Percentiles rank a stretch among this genome's conserved stretches.
Evolutionary conservation across 2,113 vertebrate species (phyloP).

Genomic region (Passer domesticus): DNA sequence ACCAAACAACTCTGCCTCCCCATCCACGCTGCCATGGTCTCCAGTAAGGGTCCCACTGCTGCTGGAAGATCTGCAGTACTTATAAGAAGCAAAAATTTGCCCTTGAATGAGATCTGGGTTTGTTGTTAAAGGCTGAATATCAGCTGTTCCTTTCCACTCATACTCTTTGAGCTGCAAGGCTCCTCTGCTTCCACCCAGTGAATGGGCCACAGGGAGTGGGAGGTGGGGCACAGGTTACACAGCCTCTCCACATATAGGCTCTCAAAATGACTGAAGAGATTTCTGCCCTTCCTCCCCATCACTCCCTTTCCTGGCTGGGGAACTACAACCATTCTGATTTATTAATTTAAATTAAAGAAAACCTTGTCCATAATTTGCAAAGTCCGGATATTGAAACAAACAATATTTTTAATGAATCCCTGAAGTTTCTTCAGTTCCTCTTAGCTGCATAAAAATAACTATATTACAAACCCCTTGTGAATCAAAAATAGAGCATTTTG

Average conservation of each 20-base stretch:
- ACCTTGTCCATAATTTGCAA: background rate
- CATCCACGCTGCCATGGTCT: background rate
- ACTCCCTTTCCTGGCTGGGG: background rate
- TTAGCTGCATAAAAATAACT: background rate
- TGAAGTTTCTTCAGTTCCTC: background rate
- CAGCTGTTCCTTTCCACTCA: background rate
- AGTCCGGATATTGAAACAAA: background rate
- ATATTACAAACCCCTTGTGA: background rate
- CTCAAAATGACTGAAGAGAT: background rate
- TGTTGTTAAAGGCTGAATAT: background rate
- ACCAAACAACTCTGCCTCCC: background rate
- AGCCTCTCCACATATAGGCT: background rate
- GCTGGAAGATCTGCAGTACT: background rate
- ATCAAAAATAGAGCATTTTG: constrained; percentile 9
- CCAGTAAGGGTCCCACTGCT: background rate
- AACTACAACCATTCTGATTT: background rate
- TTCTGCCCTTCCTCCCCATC: background rate
- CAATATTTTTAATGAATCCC: background rate
- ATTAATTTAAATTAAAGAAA: background rate
- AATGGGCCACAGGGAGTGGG: background rate
- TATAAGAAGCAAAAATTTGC: background rate
- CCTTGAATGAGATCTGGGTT: background rate
- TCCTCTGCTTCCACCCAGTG: background rate
- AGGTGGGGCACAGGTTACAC: background rate
- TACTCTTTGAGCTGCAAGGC: background rate